Base-by-base conservation (phyloP, 2,888 invertebrate genomes). In the Eupithecia insigniata region DNA sequence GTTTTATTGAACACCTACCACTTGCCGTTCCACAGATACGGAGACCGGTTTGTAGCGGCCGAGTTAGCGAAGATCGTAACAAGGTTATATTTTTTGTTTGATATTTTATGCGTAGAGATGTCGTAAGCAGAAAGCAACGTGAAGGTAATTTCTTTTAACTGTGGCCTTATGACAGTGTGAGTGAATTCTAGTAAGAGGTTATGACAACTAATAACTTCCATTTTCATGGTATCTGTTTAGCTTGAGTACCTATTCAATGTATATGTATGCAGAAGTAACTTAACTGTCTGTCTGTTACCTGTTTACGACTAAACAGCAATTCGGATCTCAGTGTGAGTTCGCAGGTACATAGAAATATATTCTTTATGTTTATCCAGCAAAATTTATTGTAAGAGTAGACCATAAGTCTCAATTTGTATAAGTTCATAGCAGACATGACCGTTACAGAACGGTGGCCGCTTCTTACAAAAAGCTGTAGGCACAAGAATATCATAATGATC, bases 1-100 rank as follows among this genome's bases (percentile, higher is more conserved):
- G 71, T 62, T 74, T 71, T 69, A 74, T 74, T 62, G 43, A 71
- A 69, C 71, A 71, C 74, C 69, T 65, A 69, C 69, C 26, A 46
- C 14, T 18, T 36, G n/a, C 8, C n/a, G 55, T 14, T 32, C 1
- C 12, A 1, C 10, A 16, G 7, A 34, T n/a, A 51, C 22, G 46
- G 67, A 22, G 10, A 26, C 36, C 22, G 58, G 18, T 1, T 10
- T 39, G 2, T 58, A 22, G 10, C 58, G 58, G 64, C 22, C 36
- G 64, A 14, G 22, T 0, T 2, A 16, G 16, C 58, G 3, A 16
- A 16, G 2, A 58, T 0, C 0, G 1, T 16, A 58, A 5, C 26
- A 58, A 4, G 0, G 1, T 1, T 8, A 43, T 2, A 39, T n/a
- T 46, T n/a, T 1, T 46, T 46, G 1, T 46, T 46, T 5, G 14